Base-by-base conservation (phyloP, 2,113 vertebrate species). In the Oxygymnocypris stewartii region DNA sequence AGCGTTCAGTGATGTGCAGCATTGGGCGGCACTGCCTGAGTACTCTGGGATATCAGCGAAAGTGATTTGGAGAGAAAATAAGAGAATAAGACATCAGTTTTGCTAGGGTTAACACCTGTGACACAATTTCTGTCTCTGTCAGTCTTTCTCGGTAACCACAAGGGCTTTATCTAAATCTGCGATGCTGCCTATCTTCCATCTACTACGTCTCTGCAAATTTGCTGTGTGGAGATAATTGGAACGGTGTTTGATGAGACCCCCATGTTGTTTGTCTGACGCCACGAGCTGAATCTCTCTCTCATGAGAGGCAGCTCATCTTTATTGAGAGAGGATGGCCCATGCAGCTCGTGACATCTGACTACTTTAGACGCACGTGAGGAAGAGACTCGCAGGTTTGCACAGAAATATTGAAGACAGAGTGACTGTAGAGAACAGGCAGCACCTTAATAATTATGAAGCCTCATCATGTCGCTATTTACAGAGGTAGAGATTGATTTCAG, bases 391-490 rank as follows among this genome's bases (percentile, higher is more conserved):
- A 79, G 76, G 78, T 86, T 88, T 81, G 79, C 61, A 49, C 71
- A 73, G 63, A 83, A 85, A 85, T 83, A 85, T 82, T 59, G 65
- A 86, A 81, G 75, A 74, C n/a, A 73, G 25, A 80, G 82, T 47
- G 44, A 65, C 85, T 71, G 28, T 63, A 25, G 40, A 79, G 79
- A 67, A 84, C 79, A 85, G 78, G 77, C 82, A 57, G 73, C 65
- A 67, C 78, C 59, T 87, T 85, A 84, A 87, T 89, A 87, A 89
- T 89, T 42, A 89, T 85, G 73, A 87, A 89, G 76, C 16, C 28
- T 78, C 78, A 84, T 89, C 73, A 77, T 82, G 73, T 82, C 40
- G 49, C 63, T 86, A 77, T 89, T 89, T 89, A 79, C 79, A 47
- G 47, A 69, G n/a, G 49, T 49, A 82, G 77, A 87, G 82, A 67